Conservation (phyloP, 2,113 vertebrate genomes). For the Trematocara macrostoma region DNA sequence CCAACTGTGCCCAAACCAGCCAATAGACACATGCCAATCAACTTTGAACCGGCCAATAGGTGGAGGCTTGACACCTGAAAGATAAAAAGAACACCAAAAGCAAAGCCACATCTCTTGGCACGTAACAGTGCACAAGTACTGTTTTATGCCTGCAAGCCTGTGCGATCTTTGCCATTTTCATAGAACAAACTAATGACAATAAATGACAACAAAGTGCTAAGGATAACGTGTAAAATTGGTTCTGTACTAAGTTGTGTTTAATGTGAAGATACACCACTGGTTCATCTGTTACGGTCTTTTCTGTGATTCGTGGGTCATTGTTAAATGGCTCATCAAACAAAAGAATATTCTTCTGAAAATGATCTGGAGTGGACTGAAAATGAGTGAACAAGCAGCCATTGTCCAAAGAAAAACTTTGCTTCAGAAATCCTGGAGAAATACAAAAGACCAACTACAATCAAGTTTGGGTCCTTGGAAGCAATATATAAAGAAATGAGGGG, state of each 20-base stretch:
- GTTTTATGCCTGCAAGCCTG: background rate
- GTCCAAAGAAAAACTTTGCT: background rate
- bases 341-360: background rate
- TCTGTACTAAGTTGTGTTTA: background rate
- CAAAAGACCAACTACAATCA: background rate
- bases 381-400: background rate
- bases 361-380: background rate
- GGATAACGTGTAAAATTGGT: background rate
- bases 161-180: background rate
- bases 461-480: background rate
- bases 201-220: background rate
- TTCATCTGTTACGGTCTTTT: background rate
- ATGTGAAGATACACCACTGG: background rate
- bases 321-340: background rate
- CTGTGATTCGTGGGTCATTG: background rate
- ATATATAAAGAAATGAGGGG: background rate
- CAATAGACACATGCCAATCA: no score
- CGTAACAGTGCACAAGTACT: background rate
- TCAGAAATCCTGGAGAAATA: background rate
- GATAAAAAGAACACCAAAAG: no score
- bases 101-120: no score
- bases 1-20: no score
- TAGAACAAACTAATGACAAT: background rate
- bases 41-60: no score
- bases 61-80: no score